Percentiles rank a stretch among this genome's conserved stretches.
Conservation (phyloP, 2,113 vertebrate species). For the Toxotes chatareus region DNA sequence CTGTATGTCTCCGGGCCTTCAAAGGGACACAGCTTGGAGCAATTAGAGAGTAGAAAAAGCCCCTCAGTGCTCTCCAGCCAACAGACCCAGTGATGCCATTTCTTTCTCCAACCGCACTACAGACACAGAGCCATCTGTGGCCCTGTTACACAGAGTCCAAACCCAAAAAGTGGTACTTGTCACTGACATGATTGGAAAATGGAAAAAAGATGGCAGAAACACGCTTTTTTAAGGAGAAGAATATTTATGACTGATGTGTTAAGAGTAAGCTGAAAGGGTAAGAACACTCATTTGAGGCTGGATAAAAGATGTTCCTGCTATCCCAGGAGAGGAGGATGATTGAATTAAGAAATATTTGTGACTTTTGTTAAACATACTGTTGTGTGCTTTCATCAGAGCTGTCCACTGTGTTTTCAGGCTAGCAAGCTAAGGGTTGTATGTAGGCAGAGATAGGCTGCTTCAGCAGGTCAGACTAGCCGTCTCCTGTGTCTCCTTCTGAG, state of each 20-base stretch:
- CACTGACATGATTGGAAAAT: constrained; percentile 60
- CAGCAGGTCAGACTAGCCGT: constrained; percentile 66
- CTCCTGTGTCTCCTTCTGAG: constrained; percentile 67
- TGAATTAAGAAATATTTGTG: constrained; percentile 11
- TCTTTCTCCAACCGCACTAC: constrained; percentile 71
- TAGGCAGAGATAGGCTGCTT: constrained; percentile 53
- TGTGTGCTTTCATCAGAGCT: constrained; percentile 28
- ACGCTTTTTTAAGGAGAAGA: neutral
- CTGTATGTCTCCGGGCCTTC: constrained; percentile 58
- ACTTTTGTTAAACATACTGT: neutral
- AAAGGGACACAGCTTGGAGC: constrained; percentile 82
- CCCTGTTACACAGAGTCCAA: constrained; percentile 60
- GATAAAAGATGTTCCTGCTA: constrained; percentile 7
- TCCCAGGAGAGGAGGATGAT: neutral
- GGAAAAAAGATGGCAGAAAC: constrained; percentile 38
- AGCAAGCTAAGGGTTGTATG: constrained; percentile 27
- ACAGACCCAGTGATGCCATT: constrained; percentile 73
- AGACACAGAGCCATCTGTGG: constrained; percentile 77
- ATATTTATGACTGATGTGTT: neutral
- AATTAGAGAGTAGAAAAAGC: constrained; percentile 81
- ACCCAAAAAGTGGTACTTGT: constrained; percentile 65
- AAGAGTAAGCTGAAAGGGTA: neutral
- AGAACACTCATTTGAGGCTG: constrained; percentile 1
- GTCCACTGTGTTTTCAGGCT: constrained; percentile 13
- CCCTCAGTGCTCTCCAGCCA: constrained; percentile 67